Percentiles rank a stretch among this genome's conserved stretches.
These are phyloP conservation scores for Montipora sp. DNA, from an alignment of 64 coral and sea anemone species.

Conservation along the genomic window DNA sequence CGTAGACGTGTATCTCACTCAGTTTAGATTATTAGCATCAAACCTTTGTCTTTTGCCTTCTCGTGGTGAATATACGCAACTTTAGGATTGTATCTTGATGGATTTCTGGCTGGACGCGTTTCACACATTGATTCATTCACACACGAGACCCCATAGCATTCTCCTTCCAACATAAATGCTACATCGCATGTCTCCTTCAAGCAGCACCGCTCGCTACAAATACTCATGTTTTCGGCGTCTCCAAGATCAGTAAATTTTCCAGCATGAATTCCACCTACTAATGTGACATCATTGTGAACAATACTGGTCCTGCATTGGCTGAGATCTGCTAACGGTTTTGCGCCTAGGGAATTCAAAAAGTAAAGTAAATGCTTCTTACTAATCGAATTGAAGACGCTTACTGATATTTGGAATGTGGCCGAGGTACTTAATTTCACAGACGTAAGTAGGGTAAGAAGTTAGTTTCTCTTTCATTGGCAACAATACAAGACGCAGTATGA, in stretches of 20 bases:
- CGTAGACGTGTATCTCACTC: not conserved
- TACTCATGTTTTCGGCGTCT: conserved; percentile 68
- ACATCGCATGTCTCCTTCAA: conserved; percentile 86
- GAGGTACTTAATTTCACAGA: too few relatives aligned
- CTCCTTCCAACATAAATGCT: conserved; percentile 85
- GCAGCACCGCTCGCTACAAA: conserved; percentile 85
- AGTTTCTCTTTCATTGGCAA: too few relatives aligned
- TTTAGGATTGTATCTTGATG: conserved; percentile 81
- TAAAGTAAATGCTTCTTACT: not conserved
- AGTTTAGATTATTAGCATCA: not conserved
- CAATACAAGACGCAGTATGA: too few relatives aligned
- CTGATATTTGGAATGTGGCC: too few relatives aligned
- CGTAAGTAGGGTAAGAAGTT: too few relatives aligned
- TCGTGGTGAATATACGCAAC: conserved; percentile 86
- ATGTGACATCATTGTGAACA: conserved; percentile 90
- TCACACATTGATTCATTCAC: conserved; percentile 80
- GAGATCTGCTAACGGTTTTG: not conserved
- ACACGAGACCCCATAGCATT: conserved; percentile 94
- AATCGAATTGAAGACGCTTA: too few relatives aligned
- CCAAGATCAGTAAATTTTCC: conserved; percentile 95
- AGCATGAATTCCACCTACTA: conserved; percentile 93
- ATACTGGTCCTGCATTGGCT: conserved; percentile 65
- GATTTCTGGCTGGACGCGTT: conserved; percentile 83
- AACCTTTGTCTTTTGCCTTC: conserved; percentile 65
- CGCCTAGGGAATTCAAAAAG: not conserved